A percentile compares a stretch with the other conserved stretches of the same genome.
Conservation (phyloP, 2,797 vertebrate species). For the Danio choprae region DNA sequence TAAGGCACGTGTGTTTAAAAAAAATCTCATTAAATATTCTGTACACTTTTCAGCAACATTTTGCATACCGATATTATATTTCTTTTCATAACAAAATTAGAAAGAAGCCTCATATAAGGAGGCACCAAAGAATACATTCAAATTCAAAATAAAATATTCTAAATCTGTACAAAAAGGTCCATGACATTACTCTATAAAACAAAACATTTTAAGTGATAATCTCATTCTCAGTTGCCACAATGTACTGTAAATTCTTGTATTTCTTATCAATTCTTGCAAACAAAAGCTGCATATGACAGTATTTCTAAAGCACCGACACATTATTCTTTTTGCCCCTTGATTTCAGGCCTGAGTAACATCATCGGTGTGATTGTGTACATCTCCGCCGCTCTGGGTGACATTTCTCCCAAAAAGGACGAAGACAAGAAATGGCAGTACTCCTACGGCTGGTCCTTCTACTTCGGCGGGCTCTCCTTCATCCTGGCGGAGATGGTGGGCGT, state of each 20-base stretch:
- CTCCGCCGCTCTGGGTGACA: slow-evolving; percentile 93
- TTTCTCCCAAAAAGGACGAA: slow-evolving; percentile 90
- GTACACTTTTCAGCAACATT: too few relatives aligned
- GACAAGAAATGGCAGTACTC: slow-evolving; percentile 95
- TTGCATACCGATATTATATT: too few relatives aligned
- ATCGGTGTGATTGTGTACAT: slow-evolving; percentile 96
- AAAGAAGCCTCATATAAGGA: neutral
- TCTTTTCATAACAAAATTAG: too few relatives aligned
- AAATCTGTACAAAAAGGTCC: neutral
- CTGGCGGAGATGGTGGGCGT: slow-evolving; percentile 96
- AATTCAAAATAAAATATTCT: neutral
- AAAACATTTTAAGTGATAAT: neutral
- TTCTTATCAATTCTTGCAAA: neutral
- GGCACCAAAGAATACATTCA: neutral
- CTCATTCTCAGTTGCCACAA: neutral
- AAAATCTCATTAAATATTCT: too few relatives aligned
- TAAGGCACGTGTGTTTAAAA: too few relatives aligned
- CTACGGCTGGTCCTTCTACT: slow-evolving; percentile 96
- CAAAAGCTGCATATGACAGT: neutral
- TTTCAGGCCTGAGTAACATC: slow-evolving; percentile 91
- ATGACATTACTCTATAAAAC: neutral
- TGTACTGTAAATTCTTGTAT: neutral
- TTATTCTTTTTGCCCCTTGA: neutral
- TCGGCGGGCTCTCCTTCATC: slow-evolving; percentile 93
- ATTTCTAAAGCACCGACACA: neutral